A percentile compares a stretch with the other conserved stretches of the same genome.
Conservation (phyloP, 2,113 vertebrate genomes). For the Mesembrinibis cayennensis region DNA sequence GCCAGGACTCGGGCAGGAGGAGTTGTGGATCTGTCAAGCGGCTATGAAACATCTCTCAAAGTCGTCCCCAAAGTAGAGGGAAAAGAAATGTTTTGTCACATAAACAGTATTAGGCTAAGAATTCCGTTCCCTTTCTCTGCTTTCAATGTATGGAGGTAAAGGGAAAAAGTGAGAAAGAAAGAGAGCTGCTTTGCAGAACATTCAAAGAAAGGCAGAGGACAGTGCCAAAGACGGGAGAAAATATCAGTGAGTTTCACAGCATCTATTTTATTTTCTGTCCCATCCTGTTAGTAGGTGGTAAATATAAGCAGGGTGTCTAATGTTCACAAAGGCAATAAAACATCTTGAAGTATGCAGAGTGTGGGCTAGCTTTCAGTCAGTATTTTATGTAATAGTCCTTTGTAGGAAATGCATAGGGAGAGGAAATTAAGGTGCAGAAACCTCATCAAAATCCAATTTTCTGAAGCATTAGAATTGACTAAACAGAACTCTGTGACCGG, state of each 20-base stretch:
- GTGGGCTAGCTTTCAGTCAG: neutral
- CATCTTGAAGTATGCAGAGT: neutral
- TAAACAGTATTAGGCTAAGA: neutral
- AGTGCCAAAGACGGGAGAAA: neutral
- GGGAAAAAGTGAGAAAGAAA: neutral
- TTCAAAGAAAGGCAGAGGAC: neutral
- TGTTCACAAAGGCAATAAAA: neutral
- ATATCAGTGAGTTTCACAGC: neutral
- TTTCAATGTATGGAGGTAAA: neutral
- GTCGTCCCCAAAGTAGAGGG: neutral
- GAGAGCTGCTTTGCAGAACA: neutral
- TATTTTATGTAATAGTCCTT: conserved; percentile 2
- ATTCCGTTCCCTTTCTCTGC: neutral
- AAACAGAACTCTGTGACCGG: conserved; percentile 17
- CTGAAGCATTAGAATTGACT: conserved; percentile 48
- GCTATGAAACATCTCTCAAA: neutral
- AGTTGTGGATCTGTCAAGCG: neutral
- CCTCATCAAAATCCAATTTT: conserved; percentile 70
- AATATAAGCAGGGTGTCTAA: neutral
- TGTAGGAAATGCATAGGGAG: conserved; percentile 15
- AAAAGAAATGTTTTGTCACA: neutral
- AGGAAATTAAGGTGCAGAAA: conserved; percentile 55
- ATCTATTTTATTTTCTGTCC: neutral
- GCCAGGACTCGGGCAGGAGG: neutral
- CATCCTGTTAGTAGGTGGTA: neutral